A percentile compares a stretch with the other conserved stretches of the same genome.
These are phyloP conservation scores for Myanophis thanlyinensis DNA, from an alignment of 2,113 vertebrate genomes.

Conservation along the genomic window DNA sequence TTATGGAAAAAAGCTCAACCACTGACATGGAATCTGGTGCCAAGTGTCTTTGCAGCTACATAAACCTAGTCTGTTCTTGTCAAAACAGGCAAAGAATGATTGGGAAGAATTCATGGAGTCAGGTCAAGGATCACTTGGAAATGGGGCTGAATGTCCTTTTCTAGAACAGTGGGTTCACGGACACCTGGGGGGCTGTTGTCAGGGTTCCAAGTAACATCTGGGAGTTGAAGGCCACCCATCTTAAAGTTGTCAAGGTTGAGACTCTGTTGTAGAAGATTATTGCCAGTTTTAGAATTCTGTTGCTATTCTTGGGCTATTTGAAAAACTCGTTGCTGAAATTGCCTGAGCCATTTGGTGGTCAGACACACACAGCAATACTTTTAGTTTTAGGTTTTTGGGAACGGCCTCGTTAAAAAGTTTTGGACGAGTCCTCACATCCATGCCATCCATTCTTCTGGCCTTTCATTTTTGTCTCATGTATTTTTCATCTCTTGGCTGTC, in stretches of 20 bases:
- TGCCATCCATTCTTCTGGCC: background rate
- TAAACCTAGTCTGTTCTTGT: background rate
- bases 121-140: background rate
- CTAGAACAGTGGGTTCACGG: background rate
- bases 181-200: no score
- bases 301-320: background rate
- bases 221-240: background rate
- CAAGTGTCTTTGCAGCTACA: background rate
- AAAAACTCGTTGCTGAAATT: background rate
- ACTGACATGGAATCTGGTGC: accelerated
- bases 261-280: background rate
- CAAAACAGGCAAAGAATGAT: background rate
- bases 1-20: background rate
- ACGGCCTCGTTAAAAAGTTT: background rate
- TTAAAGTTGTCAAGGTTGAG: no score
- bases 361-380: background rate
- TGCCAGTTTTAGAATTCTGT: background rate
- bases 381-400: background rate
- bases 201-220: no score
- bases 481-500: background rate
- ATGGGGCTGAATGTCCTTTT: background rate
- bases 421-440: background rate
- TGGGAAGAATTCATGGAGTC: background rate
- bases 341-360: background rate
- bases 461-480: background rate